Base-by-base conservation (phyloP, 2,113 vertebrate genomes). In the Nyctereutes procyonoides region DNA sequence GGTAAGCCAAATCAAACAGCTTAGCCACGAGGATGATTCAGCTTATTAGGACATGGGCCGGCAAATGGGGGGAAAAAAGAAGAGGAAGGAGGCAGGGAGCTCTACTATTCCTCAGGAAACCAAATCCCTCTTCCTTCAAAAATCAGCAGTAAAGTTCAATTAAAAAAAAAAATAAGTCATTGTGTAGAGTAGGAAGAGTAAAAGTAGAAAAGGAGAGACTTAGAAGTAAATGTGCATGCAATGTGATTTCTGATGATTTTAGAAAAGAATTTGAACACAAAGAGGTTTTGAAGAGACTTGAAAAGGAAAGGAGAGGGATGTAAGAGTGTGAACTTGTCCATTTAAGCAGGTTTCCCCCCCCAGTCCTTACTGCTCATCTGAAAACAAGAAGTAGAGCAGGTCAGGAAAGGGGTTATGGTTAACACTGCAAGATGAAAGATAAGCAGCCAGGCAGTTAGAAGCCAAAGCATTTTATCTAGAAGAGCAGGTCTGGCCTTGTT, bases 371-470 rank as follows among this genome's bases (percentile, higher is more conserved):
- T 96, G 97, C 88, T 98, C 98, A 98, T 98, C 98, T 98, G 96
- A 98, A 98, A 98, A 98, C 98, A 98, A 98, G 98, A 98, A 98
- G 98, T 98, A 95, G 98, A 98, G 95, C 97, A 97, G 98, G 98
- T 98, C 98, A 98, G 98, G 97, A 98, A 98, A 98, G 98, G 97
- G 98, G 98, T 98, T 98, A 98, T 12, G 76, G 97, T 98, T 97
- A 98, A 98, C 98, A 98, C 98, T 98, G 98, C 95, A 96, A 98
- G 98, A 98, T 96, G 97, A 98, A 97, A 99, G 99, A 99, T 99
- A 99, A 99, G 98, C 96, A 98, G 98, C 96, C 97, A 98, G 98
- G 98, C 99, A 98, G 99, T 98, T 99, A 99, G 98, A 99, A 98
- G 98, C 98, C 98, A 99, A 98, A 98, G 96, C 97, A 98, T 98